These are phyloP conservation scores for Pheosia tremula DNA, from an alignment of 2,888 invertebrate genomes.

Conservation along the genomic window DNA sequence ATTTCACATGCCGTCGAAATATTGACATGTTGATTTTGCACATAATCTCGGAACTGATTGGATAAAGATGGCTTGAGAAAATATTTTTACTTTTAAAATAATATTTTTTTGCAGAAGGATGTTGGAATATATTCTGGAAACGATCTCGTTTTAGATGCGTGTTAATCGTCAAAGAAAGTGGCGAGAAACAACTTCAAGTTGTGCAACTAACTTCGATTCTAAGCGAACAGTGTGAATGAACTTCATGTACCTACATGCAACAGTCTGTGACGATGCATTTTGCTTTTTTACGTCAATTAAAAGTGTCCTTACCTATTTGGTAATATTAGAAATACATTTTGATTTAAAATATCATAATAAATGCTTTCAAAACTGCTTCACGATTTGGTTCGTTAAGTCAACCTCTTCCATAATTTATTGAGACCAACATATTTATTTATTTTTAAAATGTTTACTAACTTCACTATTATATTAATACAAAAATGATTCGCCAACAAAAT, in stretches of 20 bases:
- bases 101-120: conserved; percentile 32
- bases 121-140: conserved; percentile 29
- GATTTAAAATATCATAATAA: too few relatives aligned
- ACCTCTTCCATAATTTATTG: too few relatives aligned
- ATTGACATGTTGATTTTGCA: conserved; percentile 13
- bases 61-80: conserved; percentile 22
- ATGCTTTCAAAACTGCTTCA: too few relatives aligned
- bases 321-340: too few relatives aligned
- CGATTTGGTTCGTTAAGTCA: too few relatives aligned
- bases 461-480: too few relatives aligned
- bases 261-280: background rate
- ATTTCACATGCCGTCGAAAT: conserved; percentile 6
- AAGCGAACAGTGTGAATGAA: conserved; percentile 1
- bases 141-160: conserved; percentile 11
- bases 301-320: too few relatives aligned
- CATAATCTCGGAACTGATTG: conserved; percentile 29
- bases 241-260: background rate
- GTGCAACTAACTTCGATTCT: background rate
- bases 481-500: background rate
- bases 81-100: conserved; percentile 31
- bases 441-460: too few relatives aligned
- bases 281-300: background rate
- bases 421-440: too few relatives aligned
- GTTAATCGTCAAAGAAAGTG: conserved; percentile 1
- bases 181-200: background rate